A percentile compares a stretch with the other conserved stretches of the same genome.
These are phyloP conservation scores for Melospiza melodia DNA, from an alignment of 2,113 vertebrate genomes.

Conservation along the genomic window DNA sequence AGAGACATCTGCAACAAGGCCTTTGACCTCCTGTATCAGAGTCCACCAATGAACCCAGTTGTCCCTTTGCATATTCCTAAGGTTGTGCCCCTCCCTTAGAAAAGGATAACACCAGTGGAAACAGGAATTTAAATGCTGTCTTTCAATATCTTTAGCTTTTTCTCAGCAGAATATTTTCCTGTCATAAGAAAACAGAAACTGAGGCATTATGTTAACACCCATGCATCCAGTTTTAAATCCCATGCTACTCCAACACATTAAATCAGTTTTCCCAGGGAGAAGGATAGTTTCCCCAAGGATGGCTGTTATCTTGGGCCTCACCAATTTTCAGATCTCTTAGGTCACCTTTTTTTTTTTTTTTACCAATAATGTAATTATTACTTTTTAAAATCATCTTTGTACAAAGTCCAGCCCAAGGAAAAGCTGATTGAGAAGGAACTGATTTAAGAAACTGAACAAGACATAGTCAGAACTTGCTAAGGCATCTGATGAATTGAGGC, in stretches of 20 bases:
- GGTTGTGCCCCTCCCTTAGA: not conserved
- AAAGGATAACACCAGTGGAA: not conserved
- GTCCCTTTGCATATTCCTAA: not conserved
- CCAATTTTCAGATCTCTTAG: not conserved
- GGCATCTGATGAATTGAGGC: not conserved
- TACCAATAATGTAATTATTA: not conserved
- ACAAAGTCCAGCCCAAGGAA: not conserved
- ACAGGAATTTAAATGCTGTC: not conserved
- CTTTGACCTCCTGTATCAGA: not conserved
- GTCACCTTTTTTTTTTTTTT: not conserved
- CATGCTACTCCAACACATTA: not conserved
- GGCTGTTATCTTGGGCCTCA: not conserved
- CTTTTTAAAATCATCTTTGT: not conserved
- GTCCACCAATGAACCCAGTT: not conserved
- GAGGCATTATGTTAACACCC: not conserved
- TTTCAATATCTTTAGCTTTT: not conserved
- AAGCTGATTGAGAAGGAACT: not conserved
- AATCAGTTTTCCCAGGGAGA: not conserved
- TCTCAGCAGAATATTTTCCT: not conserved
- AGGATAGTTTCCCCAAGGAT: not conserved
- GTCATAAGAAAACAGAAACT: not conserved
- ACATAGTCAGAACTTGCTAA: not conserved
- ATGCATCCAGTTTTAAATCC: not conserved
- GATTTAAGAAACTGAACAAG: not conserved
- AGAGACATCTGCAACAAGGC: accelerated